Conservation (phyloP, 2,797 vertebrate genomes). For the Nothura maculosa region DNA sequence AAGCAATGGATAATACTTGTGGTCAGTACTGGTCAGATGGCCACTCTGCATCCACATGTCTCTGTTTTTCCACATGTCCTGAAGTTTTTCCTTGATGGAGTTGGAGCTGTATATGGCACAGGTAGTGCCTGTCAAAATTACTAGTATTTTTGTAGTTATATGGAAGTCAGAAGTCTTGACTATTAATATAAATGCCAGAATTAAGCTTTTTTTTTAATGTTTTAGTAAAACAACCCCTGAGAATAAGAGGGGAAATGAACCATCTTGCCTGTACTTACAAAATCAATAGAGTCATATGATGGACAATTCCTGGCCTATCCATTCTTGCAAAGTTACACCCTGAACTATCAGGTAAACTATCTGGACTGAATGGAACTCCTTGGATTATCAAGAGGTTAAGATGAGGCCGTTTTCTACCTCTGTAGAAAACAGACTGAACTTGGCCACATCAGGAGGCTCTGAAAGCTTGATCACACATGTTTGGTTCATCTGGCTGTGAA, state of each 20-base stretch:
- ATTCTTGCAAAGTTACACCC: constrained; percentile 11
- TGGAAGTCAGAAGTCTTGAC: background rate
- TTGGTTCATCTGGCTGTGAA: background rate
- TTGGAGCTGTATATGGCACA: background rate
- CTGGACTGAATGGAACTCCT: no score
- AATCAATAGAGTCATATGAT: background rate
- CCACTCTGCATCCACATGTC: background rate
- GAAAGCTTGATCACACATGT: background rate
- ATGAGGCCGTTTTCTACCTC: background rate
- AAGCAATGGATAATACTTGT: background rate
- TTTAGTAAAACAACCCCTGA: background rate
- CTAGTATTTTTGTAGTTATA: background rate
- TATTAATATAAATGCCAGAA: background rate
- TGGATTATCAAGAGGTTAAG: background rate
- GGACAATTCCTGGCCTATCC: constrained; percentile 20
- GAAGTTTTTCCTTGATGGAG: background rate
- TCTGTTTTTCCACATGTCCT: background rate
- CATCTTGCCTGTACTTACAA: constrained; percentile 20
- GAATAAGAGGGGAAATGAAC: background rate
- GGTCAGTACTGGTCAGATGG: background rate
- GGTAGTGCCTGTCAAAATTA: background rate
- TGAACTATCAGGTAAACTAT: background rate
- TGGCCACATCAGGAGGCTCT: background rate
- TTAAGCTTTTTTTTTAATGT: background rate
- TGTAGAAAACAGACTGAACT: background rate